Conservation (phyloP, 2,888 invertebrate genomes). For the Brachyopa scutellaris region DNA sequence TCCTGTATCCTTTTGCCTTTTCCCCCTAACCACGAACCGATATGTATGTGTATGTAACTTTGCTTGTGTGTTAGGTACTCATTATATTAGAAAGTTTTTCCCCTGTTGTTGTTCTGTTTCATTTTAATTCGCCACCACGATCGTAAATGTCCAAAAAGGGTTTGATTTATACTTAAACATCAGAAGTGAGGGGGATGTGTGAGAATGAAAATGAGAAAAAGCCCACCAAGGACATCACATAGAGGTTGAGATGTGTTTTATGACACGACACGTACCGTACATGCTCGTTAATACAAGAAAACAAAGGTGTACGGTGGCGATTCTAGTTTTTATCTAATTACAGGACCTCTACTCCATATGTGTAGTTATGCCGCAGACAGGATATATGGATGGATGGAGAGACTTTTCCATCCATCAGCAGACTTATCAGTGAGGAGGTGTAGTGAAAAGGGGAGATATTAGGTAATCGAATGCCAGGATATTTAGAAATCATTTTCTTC, state of each 20-base stretch:
- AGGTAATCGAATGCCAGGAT: no score
- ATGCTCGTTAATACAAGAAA: slow-evolving; percentile 6
- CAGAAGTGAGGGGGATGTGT: slow-evolving; percentile 45
- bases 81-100: slow-evolving; percentile 67
- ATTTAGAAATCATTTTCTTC: no score
- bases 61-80: slow-evolving; percentile 13
- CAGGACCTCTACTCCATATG: no score
- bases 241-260: slow-evolving; percentile 29
- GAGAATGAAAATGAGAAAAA: slow-evolving; percentile 24
- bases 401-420: neutral
- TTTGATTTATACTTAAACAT: slow-evolving; percentile 80
- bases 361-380: slow-evolving; percentile 26
- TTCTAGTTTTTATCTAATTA: slow-evolving; percentile 47
- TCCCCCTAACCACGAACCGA: neutral
- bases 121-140: slow-evolving; percentile 81
- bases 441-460: neutral
- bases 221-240: slow-evolving; percentile 24
- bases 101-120: slow-evolving; percentile 73
- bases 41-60: neutral
- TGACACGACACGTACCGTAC: no score
- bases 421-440: neutral
- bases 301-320: neutral
- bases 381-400: neutral
- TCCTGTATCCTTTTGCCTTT: slow-evolving; percentile 69
- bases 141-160: slow-evolving; percentile 82